Conservation (phyloP, 53 echinoderm and acorn worm genomes). For the Hippasteria phrygiana region DNA sequence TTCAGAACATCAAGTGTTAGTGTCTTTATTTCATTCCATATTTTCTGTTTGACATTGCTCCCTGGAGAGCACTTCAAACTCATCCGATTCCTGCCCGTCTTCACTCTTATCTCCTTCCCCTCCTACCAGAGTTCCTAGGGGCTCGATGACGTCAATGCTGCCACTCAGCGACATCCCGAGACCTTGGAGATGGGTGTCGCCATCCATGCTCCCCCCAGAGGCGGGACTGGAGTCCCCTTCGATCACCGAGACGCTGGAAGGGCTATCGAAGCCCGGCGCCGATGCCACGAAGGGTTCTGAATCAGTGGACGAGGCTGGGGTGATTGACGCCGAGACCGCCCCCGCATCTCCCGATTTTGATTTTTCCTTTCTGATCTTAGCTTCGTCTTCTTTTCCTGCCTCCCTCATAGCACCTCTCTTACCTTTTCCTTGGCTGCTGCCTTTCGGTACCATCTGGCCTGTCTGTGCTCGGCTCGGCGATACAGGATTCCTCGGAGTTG, state of each 20-base stretch:
- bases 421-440: neutral
- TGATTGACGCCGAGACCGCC: conserved; percentile 11
- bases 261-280: conserved; percentile 49
- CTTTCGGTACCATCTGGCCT: conserved; percentile 14
- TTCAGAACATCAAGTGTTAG: neutral
- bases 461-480: neutral
- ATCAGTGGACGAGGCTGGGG: conserved; percentile 47
- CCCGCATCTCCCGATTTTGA: conserved; percentile 1
- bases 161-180: conserved; percentile 52
- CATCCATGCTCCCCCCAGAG: conserved; percentile 35
- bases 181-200: conserved; percentile 43
- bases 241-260: conserved; percentile 64
- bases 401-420: neutral
- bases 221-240: conserved; percentile 62
- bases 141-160: conserved; percentile 53
- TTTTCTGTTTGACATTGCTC: conserved; percentile 40
- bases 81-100: conserved; percentile 56
- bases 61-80: conserved; percentile 62
- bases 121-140: conserved; percentile 22
- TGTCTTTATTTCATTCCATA: neutral
- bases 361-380: neutral
- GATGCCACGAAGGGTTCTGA: conserved; percentile 38
- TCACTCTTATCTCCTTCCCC: conserved; percentile 33
- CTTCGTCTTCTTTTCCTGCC: neutral
- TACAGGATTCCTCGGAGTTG: neutral